Evolutionary conservation across 2,888 invertebrate genomes (phyloP), one percentile per base, ranked within the genome.

Genomic region (Abrostola triplasia): DNA sequence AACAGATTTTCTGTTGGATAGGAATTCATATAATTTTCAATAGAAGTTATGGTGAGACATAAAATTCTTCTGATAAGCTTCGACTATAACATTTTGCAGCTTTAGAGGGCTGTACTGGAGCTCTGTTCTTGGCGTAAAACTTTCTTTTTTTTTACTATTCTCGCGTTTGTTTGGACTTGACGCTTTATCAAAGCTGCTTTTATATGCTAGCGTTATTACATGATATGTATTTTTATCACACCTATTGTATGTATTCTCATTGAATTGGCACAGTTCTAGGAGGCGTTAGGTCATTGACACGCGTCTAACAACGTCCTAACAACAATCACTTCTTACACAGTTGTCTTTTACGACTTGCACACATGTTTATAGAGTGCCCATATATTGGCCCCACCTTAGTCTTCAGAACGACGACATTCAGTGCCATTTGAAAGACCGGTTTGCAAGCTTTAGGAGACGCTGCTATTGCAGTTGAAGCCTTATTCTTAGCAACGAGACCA

Each of bases 221-320:
- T 13, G 13, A 13, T 9, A 13, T 12, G 44, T 44, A 47, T 47
- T 47, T 44, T 8, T 5, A 44, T 7, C n/a, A 7, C 44, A 44
- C 13, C 44, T 12, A 13, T 44, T 47, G 24, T 7, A 24, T 24
- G 44, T 24, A 47, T 9, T 24, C 37, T 8, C 12, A 50, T 38
- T 51, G 54, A 36, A 50, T 62, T 64, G 62, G 59, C 57, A 59
- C 44, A 55, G 41, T 49, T 70, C 55, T 49, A 38, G 44, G 11
- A 36, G 54, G 50, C 38, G 44, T 11, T 41, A n/a, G 64, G 73
- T 72, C 64, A 40, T 67, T 62, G 61, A 63, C 58, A 56, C 58
- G 44, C 4, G 47, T 67, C 13, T 49, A 41, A 36, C 5, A 53
- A 44, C 36, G 12, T 42, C 52, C 47, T 53, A 12, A 38, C 35